These are phyloP conservation scores for Platyura marginata DNA, from an alignment of 1,140 invertebrate species.

Conservation along the genomic window DNA sequence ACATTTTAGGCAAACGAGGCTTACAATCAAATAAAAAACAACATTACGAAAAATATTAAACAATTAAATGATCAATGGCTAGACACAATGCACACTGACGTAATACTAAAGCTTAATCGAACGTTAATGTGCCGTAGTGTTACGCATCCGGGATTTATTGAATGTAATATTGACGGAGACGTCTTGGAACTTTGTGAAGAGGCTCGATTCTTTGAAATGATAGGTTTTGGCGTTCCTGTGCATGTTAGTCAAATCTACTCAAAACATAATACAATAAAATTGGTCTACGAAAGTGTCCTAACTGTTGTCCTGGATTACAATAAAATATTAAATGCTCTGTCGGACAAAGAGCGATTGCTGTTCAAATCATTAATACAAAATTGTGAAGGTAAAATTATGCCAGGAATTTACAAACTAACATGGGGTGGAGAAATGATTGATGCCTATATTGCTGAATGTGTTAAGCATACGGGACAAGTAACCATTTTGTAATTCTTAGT, in stretches of 20 bases:
- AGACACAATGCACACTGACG: conserved; percentile 32
- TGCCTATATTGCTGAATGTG: conserved; percentile 58
- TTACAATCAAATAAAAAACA: background rate
- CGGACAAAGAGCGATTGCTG: conserved; percentile 33
- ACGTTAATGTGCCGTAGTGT: conserved; percentile 48
- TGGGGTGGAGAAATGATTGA: conserved; percentile 51
- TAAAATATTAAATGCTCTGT: conserved; percentile 43
- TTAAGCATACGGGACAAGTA: conserved; percentile 44
- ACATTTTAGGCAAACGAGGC: background rate
- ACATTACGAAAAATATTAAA: conserved; percentile 8
- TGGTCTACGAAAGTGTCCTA: conserved; percentile 52
- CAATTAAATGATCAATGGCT: conserved; percentile 39
- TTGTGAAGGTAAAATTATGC: conserved; percentile 55
- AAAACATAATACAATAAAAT: conserved; percentile 39
- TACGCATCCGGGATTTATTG: conserved; percentile 41
- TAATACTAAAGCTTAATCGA: conserved; percentile 41
- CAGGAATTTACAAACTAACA: conserved; percentile 57
- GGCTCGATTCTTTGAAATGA: conserved; percentile 26
- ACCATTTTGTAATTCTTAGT: conserved; percentile 6
- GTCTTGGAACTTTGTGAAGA: conserved; percentile 16
- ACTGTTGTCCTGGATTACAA: conserved; percentile 65
- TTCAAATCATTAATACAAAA: conserved; percentile 34
- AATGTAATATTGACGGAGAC: conserved; percentile 54
- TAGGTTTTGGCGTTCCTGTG: conserved; percentile 31
- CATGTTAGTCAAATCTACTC: conserved; percentile 32